Conservation (phyloP, 2,797 vertebrate species). For the Alca torda region DNA sequence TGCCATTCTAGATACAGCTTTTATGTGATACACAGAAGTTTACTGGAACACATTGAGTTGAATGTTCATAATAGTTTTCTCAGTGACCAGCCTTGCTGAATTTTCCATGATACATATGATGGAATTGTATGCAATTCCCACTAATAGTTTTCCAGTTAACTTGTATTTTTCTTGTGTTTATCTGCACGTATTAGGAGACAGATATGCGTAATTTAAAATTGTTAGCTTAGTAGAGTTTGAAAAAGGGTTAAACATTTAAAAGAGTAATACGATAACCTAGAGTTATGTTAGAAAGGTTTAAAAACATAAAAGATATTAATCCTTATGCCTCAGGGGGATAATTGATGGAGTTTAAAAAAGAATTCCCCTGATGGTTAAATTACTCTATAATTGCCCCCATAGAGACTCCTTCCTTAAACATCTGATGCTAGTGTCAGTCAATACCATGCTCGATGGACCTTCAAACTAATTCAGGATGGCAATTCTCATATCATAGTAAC, state of each 20-base stretch:
- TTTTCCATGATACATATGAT: neutral
- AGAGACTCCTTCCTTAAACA: conserved; percentile 38
- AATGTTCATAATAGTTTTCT: neutral
- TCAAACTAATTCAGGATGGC: conserved; percentile 5
- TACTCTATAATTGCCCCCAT: conserved; percentile 44
- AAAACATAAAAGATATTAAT: conserved; percentile 35
- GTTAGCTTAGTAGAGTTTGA: neutral
- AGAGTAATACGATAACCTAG: conserved; percentile 25
- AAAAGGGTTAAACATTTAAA: conserved; percentile 36
- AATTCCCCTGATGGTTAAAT: conserved; percentile 58
- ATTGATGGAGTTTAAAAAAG: conserved; percentile 45
- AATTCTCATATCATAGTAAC: neutral
- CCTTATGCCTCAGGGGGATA: conserved; percentile 10
- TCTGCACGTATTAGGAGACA: neutral
- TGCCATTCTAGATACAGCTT: neutral
- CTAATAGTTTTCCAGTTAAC: neutral
- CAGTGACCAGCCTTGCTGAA: neutral
- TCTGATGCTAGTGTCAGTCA: conserved; percentile 41
- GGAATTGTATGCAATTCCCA: neutral
- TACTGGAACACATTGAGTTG: neutral
- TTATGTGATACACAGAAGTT: neutral
- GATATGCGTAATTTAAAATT: neutral
- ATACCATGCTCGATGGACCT: conserved; percentile 5
- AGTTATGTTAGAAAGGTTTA: conserved; percentile 47
- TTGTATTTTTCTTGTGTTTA: neutral